Percentiles rank a stretch among this genome's conserved stretches.
Evolutionary conservation across 2,888 invertebrate genomes (phyloP).

Genomic region (Leistus spinibarbis): DNA sequence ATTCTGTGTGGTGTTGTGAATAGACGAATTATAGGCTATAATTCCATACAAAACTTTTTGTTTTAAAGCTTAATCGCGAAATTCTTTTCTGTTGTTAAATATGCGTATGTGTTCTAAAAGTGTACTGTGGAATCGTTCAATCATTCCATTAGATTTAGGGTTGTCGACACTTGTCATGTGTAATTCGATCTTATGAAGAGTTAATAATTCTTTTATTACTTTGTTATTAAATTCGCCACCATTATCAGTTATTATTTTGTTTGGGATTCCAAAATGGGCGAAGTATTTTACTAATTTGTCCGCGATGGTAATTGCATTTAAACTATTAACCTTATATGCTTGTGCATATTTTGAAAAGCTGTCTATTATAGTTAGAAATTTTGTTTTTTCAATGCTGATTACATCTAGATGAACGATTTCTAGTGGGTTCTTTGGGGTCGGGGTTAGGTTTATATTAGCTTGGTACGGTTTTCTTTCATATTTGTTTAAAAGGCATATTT

Average conservation of each 20-base stretch:
- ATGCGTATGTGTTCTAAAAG: neutral
- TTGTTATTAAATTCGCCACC: slow-evolving; percentile 10
- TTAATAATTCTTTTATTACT: slow-evolving; percentile 4
- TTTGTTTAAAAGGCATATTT: neutral
- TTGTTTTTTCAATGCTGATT: no score
- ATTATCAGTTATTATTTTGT: slow-evolving; percentile 3
- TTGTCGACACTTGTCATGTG: slow-evolving; percentile 15
- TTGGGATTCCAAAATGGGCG: neutral
- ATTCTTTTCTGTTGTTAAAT: slow-evolving; percentile 1
- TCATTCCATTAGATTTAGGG: slow-evolving; percentile 1
- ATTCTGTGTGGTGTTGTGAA: neutral
- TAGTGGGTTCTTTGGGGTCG: no score
- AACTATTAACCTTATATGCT: neutral
- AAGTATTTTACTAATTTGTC: slow-evolving; percentile 8
- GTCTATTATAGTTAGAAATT: neutral
- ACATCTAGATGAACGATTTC: no score
- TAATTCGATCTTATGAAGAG: neutral
- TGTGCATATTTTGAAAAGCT: neutral
- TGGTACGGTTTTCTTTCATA: no score
- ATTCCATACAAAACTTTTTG: neutral
- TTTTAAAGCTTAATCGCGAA: neutral
- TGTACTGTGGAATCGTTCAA: slow-evolving; percentile 1
- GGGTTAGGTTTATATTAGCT: no score
- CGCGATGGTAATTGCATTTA: neutral
- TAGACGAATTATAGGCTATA: slow-evolving; percentile 4